Percentiles rank a stretch among this genome's conserved stretches.
These are phyloP conservation scores for Trissolcus basalis DNA, from an alignment of 1,140 invertebrate species.

Conservation along the genomic window DNA sequence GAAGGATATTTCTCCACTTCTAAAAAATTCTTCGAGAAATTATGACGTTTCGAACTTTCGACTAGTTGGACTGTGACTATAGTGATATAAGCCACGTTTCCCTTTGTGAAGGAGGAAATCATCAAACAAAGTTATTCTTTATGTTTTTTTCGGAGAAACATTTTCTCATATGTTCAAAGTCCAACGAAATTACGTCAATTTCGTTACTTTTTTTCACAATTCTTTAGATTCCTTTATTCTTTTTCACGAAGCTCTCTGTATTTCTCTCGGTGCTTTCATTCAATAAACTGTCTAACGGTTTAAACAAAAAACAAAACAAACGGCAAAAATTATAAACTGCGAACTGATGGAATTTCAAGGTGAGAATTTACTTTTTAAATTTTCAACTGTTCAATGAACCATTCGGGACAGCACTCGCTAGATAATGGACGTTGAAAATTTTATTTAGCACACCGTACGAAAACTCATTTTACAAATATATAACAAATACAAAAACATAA, in stretches of 20 bases:
- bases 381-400: constrained; percentile 15
- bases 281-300: too few relatives aligned
- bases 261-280: too few relatives aligned
- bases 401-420: constrained; percentile 22
- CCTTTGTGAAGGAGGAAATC: constrained; percentile 22
- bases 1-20: too few relatives aligned
- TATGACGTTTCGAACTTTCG: not conserved
- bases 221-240: not conserved
- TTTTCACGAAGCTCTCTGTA: not conserved
- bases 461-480: too few relatives aligned
- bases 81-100: constrained; percentile 7
- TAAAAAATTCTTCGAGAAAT: too few relatives aligned
- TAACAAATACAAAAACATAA: too few relatives aligned
- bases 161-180: not conserved
- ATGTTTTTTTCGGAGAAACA: constrained; percentile 3
- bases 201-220: not conserved
- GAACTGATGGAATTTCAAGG: too few relatives aligned
- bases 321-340: too few relatives aligned
- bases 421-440: constrained; percentile 22
- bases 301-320: too few relatives aligned
- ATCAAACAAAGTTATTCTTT: constrained; percentile 20
- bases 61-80: constrained; percentile 9
- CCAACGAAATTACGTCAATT: not conserved
- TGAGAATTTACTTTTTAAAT: not conserved
- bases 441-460: too few relatives aligned